Conservation (phyloP, 2,113 vertebrate genomes). For the Dipodomys ordii region DNA sequence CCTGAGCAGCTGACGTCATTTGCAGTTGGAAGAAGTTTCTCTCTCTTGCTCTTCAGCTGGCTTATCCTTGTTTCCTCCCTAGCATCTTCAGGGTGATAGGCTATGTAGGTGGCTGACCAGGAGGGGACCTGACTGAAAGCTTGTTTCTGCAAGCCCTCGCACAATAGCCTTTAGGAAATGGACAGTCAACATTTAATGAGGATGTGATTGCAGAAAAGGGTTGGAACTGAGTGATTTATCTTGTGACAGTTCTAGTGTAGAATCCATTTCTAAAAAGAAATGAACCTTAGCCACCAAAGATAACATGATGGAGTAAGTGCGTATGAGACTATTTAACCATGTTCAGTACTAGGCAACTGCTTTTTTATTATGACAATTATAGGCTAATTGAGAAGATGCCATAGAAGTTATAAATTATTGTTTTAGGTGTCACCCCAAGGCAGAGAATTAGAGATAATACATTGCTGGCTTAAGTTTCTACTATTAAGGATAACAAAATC, state of each 20-base stretch:
- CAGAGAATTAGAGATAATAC: conserved; percentile 11
- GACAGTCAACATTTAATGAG: neutral
- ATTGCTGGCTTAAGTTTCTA: neutral
- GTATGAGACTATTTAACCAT: neutral
- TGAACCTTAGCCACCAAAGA: neutral
- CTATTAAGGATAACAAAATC: conserved; percentile 11
- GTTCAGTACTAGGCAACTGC: neutral
- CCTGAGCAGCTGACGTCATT: neutral
- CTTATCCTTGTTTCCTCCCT: neutral
- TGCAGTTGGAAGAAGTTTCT: neutral
- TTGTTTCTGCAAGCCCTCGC: neutral
- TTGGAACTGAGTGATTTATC: neutral
- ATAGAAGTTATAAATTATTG: conserved; percentile 37
- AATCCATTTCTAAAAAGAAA: neutral
- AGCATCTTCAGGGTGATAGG: neutral
- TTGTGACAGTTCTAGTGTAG: neutral
- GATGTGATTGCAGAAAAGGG: neutral
- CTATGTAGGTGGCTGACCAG: neutral
- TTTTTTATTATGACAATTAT: conserved; percentile 53
- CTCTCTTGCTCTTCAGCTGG: neutral
- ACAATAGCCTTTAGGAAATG: neutral
- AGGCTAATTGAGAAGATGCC: conserved; percentile 35
- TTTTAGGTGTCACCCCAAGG: neutral
- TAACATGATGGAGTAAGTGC: neutral
- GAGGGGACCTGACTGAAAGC: neutral